Conservation (phyloP, 2,113 vertebrate species). For the Hyaena hyaena region DNA sequence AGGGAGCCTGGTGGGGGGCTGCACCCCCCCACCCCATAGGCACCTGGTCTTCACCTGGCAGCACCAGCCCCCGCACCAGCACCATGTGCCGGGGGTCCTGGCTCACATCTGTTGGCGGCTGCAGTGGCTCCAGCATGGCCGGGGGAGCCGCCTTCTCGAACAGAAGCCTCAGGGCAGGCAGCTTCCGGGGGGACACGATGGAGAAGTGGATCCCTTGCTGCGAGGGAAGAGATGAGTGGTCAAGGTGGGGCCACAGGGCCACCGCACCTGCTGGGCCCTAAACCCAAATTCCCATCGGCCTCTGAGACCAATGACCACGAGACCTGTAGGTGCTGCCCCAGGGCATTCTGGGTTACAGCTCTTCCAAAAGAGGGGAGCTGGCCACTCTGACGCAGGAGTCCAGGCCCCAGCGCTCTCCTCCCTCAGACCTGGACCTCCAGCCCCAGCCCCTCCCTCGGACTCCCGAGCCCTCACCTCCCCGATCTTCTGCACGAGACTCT, state of each 20-base stretch:
- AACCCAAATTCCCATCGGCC: background rate
- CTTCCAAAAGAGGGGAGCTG: background rate
- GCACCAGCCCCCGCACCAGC: conserved; percentile 92
- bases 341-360: background rate
- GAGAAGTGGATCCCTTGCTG: conserved; percentile 95
- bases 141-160: conserved; percentile 91
- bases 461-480: conserved; percentile 88
- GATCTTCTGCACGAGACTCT: conserved; percentile 94
- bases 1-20: rapidly evolving
- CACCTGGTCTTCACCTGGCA: conserved; percentile 86
- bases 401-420: background rate
- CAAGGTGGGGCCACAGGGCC: rapidly evolving
- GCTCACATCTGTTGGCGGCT: conserved; percentile 89
- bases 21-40: rapidly evolving
- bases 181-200: conserved; percentile 93
- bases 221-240: background rate
- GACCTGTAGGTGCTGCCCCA: background rate
- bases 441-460: background rate
- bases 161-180: conserved; percentile 91
- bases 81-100: conserved; percentile 96
- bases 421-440: background rate
- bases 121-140: conserved; percentile 85
- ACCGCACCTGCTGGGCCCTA: background rate
- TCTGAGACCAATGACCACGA: background rate
- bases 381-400: background rate